These are phyloP conservation scores for Centropyge bicolor DNA, from an alignment of 2,797 vertebrate species.

Conservation along the genomic window DNA sequence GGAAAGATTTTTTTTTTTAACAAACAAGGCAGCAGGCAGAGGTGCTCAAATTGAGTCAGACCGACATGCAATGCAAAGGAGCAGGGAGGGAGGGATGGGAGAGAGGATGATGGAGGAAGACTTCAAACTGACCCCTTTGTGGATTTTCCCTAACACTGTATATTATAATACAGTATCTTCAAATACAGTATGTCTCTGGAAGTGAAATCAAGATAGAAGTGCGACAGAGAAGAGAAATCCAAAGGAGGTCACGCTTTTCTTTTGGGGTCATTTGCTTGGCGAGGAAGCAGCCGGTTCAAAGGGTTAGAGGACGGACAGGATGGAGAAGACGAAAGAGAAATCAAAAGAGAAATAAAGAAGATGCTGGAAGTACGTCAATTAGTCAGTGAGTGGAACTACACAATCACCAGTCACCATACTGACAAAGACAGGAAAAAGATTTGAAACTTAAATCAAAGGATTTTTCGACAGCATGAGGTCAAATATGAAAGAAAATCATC, in stretches of 20 bases:
- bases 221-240: slow-evolving; percentile 78
- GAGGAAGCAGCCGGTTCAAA: slow-evolving; percentile 59
- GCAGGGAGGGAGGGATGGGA: slow-evolving; percentile 27
- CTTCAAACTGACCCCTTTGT: slow-evolving; percentile 81
- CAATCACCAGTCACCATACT: slow-evolving; percentile 53
- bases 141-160: slow-evolving; percentile 77
- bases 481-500: slow-evolving; percentile 40
- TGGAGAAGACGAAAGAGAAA: slow-evolving; percentile 65
- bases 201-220: slow-evolving; percentile 57
- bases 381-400: slow-evolving; percentile 72
- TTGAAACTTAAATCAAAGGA: slow-evolving; percentile 40
- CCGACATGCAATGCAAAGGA: slow-evolving; percentile 68
- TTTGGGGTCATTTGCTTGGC: slow-evolving; percentile 53
- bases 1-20: slow-evolving; percentile 1
- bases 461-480: slow-evolving; percentile 45
- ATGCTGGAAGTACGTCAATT: slow-evolving; percentile 57
- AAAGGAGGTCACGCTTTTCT: slow-evolving; percentile 73
- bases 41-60: slow-evolving; percentile 50
- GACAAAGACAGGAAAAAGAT: slow-evolving; percentile 61
- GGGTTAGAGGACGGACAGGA: slow-evolving; percentile 51
- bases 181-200: slow-evolving; percentile 53
- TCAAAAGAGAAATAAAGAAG: slow-evolving; percentile 56
- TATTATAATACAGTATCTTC: slow-evolving; percentile 54
- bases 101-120: slow-evolving; percentile 49
- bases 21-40: slow-evolving; percentile 59